Evolutionary conservation across 64 coral and sea anemone genomes (phyloP).

Genomic region (Montipora efflorescens): DNA sequence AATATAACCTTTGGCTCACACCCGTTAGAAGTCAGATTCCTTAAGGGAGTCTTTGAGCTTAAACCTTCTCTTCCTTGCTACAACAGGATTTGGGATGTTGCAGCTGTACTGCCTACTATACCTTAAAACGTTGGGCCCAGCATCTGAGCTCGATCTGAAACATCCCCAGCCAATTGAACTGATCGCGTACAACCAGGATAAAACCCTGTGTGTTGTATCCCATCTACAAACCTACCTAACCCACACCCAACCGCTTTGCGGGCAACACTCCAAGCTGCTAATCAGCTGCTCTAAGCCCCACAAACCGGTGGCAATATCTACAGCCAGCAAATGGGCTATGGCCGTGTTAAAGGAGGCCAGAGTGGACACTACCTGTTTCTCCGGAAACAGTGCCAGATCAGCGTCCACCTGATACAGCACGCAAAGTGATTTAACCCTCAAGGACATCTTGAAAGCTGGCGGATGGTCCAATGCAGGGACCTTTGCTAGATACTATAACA

Average conservation of each 20-base stretch:
- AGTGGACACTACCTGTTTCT: conserved; percentile 2
- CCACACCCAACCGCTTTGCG: not conserved
- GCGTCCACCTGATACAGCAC: conserved; percentile 31
- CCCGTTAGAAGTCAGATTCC: conserved; percentile 6
- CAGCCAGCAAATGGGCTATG: not conserved
- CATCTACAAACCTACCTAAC: conserved; percentile 7
- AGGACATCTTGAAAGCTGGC: no score
- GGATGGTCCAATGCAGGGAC: no score
- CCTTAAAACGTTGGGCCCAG: not conserved
- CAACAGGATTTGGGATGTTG: conserved; percentile 19
- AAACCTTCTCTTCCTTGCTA: conserved; percentile 23
- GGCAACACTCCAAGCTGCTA: not conserved
- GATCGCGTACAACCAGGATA: not conserved
- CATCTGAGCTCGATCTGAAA: conserved; percentile 12
- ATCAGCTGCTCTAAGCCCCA: no score
- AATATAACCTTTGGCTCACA: not conserved
- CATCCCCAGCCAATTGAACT: conserved; percentile 32
- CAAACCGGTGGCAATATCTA: no score
- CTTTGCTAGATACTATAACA: no score
- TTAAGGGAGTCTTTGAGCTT: conserved; percentile 26
- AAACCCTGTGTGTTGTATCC: conserved; percentile 17
- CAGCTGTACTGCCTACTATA: not conserved
- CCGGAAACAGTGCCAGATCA: conserved; percentile 50
- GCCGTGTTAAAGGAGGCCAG: conserved; percentile 18
- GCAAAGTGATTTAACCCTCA: no score